Conservation (phyloP, 2,797 vertebrate genomes). For the Channa striata region DNA sequence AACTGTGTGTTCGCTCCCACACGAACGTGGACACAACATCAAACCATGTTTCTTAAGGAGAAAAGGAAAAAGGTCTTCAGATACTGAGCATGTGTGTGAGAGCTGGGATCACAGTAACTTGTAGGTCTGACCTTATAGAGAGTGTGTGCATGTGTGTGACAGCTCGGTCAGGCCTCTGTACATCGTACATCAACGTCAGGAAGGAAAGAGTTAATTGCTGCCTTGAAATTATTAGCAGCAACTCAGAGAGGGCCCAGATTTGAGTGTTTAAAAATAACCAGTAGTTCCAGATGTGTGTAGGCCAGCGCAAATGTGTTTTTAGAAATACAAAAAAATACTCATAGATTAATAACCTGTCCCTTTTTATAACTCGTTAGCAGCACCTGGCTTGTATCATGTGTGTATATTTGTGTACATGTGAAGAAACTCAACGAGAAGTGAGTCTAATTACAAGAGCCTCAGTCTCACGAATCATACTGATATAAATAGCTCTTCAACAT, state of each 20-base stretch:
- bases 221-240: slow-evolving; percentile 77
- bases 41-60: slow-evolving; percentile 36
- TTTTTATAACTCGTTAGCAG: not conserved
- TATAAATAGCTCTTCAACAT: slow-evolving; percentile 26
- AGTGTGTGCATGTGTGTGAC: slow-evolving; percentile 20
- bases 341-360: not conserved
- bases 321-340: slow-evolving; percentile 33
- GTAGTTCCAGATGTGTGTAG: slow-evolving; percentile 68
- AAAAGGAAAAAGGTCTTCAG: slow-evolving; percentile 32
- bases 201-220: slow-evolving; percentile 71
- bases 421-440: not conserved
- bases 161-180: slow-evolving; percentile 46
- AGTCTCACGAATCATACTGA: slow-evolving; percentile 5
- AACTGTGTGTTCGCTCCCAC: slow-evolving; percentile 7
- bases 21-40: slow-evolving; percentile 2
- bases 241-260: slow-evolving; percentile 55
- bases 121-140: slow-evolving; percentile 56
- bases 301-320: slow-evolving; percentile 20
- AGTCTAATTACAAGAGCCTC: slow-evolving; percentile 32
- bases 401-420: slow-evolving; percentile 7
- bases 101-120: slow-evolving; percentile 54
- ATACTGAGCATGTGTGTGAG: slow-evolving; percentile 63
- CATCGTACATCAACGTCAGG: slow-evolving; percentile 51
- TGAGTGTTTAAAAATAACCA: slow-evolving; percentile 71
- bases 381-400: not conserved